Evolutionary conservation across 2,888 invertebrate genomes (phyloP).

Genomic region (Aethes cnicana): DNA sequence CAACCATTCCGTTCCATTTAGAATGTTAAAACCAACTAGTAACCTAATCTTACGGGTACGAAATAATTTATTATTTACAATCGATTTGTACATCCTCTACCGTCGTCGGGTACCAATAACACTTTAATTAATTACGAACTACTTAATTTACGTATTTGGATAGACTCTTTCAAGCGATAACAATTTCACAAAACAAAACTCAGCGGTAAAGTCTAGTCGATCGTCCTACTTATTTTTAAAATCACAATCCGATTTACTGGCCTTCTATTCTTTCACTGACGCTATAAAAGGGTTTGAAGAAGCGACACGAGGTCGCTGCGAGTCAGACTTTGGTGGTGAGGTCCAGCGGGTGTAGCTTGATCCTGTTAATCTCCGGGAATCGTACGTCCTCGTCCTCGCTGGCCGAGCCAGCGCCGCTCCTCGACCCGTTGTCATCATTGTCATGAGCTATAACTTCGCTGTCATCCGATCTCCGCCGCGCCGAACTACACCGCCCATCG

Average conservation of each 20-base stretch:
- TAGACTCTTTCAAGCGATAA: conserved; percentile 80
- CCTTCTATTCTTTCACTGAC: conserved; percentile 63
- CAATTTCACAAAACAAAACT: conserved; percentile 65
- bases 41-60: conserved; percentile 57
- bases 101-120: conserved; percentile 64
- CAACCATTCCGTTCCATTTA: conserved; percentile 57
- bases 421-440: conserved; percentile 70
- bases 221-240: conserved; percentile 64
- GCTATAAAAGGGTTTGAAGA: conserved; percentile 44
- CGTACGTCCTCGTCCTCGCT: conserved; percentile 79
- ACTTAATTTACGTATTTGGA: conserved; percentile 80
- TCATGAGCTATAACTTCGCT: conserved; percentile 76
- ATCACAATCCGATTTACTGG: conserved; percentile 80
- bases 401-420: conserved; percentile 68
- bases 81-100: conserved; percentile 73
- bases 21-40: conserved; percentile 58
- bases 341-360: conserved; percentile 83
- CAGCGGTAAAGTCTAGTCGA: conserved; percentile 48
- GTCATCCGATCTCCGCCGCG: conserved; percentile 72
- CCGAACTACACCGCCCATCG: conserved; percentile 81
- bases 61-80: conserved; percentile 77
- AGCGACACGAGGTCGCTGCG: conserved; percentile 44
- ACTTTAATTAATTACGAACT: conserved; percentile 56
- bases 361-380: conserved; percentile 82
- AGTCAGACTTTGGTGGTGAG: conserved; percentile 87